These are phyloP conservation scores for Pelecanoides urinatrix DNA, from an alignment of 2,113 vertebrate species.

Conservation along the genomic window DNA sequence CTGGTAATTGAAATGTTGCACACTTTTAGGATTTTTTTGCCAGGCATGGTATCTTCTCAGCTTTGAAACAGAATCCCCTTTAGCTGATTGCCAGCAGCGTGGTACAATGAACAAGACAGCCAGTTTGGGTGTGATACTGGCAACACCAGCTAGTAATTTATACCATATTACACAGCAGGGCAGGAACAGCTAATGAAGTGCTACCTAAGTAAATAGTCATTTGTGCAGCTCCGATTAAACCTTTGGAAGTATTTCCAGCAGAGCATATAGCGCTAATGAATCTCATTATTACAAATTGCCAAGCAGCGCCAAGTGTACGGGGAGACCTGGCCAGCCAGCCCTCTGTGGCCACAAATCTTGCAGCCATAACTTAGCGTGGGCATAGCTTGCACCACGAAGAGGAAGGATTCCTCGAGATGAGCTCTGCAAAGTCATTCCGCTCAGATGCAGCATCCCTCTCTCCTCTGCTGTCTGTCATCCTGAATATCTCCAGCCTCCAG, in stretches of 20 bases:
- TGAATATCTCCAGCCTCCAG: background rate
- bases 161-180: background rate
- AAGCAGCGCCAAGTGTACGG: background rate
- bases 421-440: background rate
- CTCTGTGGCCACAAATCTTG: background rate
- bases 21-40: background rate
- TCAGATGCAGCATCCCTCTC: background rate
- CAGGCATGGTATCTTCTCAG: background rate
- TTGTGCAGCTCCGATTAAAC: background rate
- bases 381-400: background rate
- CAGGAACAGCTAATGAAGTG: conserved; percentile 33
- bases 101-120: background rate
- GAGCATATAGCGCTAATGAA: background rate
- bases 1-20: background rate
- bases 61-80: background rate
- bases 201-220: conserved; percentile 39
- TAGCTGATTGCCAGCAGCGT: background rate
- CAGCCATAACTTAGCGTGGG: rapidly evolving
- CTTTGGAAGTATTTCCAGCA: conserved; percentile 10
- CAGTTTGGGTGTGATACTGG: background rate
- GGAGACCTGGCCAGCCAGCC: background rate
- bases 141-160: background rate
- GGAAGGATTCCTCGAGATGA: background rate
- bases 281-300: background rate
- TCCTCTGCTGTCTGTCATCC: background rate